phyloP scores from a whole-genome alignment of 2,113 vertebrate genomes.

The Choloepus hoffmanni region DNA sequence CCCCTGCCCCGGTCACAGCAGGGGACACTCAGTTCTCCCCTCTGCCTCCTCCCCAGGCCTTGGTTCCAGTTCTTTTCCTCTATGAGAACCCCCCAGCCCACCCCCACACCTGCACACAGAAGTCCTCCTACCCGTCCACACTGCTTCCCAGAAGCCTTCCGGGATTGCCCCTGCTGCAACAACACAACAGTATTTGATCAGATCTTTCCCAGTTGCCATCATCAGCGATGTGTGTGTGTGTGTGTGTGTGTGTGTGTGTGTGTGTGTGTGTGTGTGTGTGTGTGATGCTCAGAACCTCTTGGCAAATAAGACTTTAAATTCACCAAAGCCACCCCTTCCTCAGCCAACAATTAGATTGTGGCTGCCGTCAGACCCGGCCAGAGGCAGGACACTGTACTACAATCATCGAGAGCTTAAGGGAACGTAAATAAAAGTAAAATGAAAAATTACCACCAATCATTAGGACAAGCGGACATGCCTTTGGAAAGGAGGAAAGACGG shows the following conservation, averaged over 20 bases:
- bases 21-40: fast-evolving
- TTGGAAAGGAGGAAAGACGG: too few relatives aligned
- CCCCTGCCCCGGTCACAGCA: background rate
- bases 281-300: background rate
- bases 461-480: fast-evolving
- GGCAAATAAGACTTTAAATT: background rate
- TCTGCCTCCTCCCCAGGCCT: background rate
- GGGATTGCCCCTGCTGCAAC: background rate
- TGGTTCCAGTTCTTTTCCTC: background rate
- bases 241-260: fast-evolving
- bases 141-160: background rate
- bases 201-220: background rate
- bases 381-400: fast-evolving
- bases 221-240: fast-evolving
- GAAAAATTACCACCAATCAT: fast-evolving
- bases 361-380: fast-evolving
- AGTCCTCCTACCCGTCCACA: background rate
- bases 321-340: background rate
- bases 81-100: background rate
- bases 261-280: too few relatives aligned
- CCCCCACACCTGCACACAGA: fast-evolving
- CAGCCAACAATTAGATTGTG: fast-evolving
- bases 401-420: background rate
- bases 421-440: fast-evolving
- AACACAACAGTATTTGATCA: too few relatives aligned